Conservation (phyloP, 2,113 vertebrate genomes). For the Phalacrocorax carbo region DNA sequence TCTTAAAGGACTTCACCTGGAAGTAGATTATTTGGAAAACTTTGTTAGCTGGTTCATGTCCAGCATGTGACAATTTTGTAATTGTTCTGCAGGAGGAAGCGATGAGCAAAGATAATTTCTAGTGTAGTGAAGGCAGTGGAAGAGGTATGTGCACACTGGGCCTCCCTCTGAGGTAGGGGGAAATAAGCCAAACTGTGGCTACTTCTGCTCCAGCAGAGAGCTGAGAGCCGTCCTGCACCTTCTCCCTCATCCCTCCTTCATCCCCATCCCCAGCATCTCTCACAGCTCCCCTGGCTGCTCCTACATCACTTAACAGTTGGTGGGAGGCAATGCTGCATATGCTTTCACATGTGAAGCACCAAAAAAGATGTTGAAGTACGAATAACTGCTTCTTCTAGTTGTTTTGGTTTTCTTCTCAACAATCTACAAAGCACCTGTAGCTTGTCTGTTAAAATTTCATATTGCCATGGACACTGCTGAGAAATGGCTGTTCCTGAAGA, state of each 20-base stretch:
- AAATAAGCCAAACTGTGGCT: background rate
- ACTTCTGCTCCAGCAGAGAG: background rate
- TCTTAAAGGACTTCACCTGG: background rate
- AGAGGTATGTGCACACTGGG: background rate
- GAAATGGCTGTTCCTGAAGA: background rate
- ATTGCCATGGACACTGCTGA: accelerated
- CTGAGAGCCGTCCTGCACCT: background rate
- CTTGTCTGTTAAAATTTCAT: background rate
- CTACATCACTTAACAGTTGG: accelerated
- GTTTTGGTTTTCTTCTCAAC: background rate
- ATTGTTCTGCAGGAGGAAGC: background rate
- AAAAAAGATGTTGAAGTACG: background rate
- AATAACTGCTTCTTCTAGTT: background rate
- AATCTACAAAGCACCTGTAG: background rate
- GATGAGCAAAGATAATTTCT: background rate
- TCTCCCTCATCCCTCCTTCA: background rate
- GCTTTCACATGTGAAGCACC: background rate
- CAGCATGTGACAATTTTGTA: background rate
- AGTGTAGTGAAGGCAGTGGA: background rate
- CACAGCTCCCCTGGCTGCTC: accelerated
- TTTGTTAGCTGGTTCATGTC: background rate
- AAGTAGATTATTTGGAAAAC: background rate
- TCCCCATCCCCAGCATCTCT: accelerated
- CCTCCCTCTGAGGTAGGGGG: background rate
- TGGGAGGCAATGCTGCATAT: background rate